Evolutionary conservation across 2,113 vertebrate genomes (phyloP).

Genomic region (Pomatostomus ruficeps): DNA sequence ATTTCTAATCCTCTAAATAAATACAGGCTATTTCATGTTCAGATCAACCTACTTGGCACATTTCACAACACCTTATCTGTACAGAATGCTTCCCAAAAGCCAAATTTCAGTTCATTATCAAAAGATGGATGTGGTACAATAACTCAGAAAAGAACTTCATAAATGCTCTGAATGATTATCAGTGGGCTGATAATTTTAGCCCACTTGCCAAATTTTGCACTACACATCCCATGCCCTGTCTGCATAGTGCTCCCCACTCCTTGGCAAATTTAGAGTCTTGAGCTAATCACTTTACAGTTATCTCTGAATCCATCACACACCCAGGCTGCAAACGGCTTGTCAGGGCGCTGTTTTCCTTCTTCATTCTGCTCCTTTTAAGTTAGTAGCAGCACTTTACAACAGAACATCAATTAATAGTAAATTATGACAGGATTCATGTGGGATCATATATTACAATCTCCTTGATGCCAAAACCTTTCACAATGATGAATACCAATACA

Average conservation of each 20-base stretch:
- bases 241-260: background rate
- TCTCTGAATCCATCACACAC: background rate
- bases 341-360: conserved; percentile 26
- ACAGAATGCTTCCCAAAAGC: background rate
- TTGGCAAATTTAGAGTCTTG: conserved; percentile 9
- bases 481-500: conserved; percentile 57
- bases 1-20: background rate
- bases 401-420: conserved; percentile 70
- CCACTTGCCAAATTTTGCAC: background rate
- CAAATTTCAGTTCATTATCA: background rate
- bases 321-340: conserved; percentile 7
- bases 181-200: background rate
- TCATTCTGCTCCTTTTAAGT: conserved; percentile 52
- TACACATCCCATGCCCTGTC: background rate
- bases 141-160: background rate
- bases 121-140: background rate
- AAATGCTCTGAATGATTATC: background rate
- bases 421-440: conserved; percentile 55
- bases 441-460: conserved; percentile 39
- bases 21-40: background rate
- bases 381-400: conserved; percentile 43
- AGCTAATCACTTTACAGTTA: conserved; percentile 19
- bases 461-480: conserved; percentile 62
- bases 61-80: background rate
- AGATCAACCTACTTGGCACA: background rate